Percentiles rank a stretch among this genome's conserved stretches.
Conservation (phyloP, 2,113 vertebrate species). For the Nicator chloris region DNA sequence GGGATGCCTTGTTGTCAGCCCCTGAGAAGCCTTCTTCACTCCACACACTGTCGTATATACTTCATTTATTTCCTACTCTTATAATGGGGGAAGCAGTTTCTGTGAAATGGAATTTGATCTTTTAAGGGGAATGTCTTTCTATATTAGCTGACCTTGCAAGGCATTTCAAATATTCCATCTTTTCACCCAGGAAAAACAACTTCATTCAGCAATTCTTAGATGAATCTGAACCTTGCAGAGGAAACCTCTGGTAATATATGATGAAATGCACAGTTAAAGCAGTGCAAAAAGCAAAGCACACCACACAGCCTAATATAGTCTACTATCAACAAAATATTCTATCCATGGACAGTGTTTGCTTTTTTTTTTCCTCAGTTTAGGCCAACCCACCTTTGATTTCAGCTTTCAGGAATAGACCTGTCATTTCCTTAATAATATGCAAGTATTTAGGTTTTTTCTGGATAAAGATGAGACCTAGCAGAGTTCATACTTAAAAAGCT, state of each 20-base stretch:
- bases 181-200: slow-evolving; percentile 4
- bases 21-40: background rate
- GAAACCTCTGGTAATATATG: background rate
- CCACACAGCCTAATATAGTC: background rate
- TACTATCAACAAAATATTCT: background rate
- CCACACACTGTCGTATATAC: background rate
- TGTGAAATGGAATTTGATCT: background rate
- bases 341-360: background rate
- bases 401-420: background rate
- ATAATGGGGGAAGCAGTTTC: background rate
- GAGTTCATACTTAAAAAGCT: background rate
- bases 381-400: background rate
- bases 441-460: background rate
- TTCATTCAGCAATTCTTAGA: background rate
- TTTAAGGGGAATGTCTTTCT: background rate
- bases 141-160: background rate
- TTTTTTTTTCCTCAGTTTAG: background rate
- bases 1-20: background rate
- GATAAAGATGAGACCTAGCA: background rate
- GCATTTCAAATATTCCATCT: background rate
- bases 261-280: background rate
- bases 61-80: background rate
- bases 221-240: background rate
- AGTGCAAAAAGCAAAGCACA: background rate
- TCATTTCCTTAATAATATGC: background rate